Percentiles rank a stretch among this genome's conserved stretches.
Conservation (phyloP, 2,888 invertebrate genomes). For the Dysmachus trigonus region DNA sequence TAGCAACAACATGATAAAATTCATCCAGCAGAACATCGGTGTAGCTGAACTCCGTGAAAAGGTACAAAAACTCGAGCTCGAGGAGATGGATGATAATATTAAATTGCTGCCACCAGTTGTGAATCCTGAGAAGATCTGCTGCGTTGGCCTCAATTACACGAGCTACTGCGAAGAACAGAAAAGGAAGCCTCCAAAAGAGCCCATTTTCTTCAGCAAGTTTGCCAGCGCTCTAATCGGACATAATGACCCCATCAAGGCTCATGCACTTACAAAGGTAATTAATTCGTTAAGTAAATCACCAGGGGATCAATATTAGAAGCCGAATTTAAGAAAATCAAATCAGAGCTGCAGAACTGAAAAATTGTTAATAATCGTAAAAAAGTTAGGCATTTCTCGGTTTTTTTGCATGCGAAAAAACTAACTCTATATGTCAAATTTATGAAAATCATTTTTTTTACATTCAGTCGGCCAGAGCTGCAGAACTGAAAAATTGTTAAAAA, state of each 20-base stretch:
- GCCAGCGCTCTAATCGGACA: slow-evolving; percentile 81
- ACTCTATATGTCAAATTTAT: too few relatives aligned
- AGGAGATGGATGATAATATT: slow-evolving; percentile 52
- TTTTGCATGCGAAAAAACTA: too few relatives aligned
- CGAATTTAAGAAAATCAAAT: too few relatives aligned
- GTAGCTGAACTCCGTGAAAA: slow-evolving; percentile 59
- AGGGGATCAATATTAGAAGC: too few relatives aligned
- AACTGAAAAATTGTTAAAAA: too few relatives aligned
- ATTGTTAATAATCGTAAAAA: too few relatives aligned
- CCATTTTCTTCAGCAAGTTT: slow-evolving; percentile 90
- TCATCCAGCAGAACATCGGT: slow-evolving; percentile 63
- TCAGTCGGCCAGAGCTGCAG: too few relatives aligned
- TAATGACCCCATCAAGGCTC: slow-evolving; percentile 72
- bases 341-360: too few relatives aligned
- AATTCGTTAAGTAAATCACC: too few relatives aligned
- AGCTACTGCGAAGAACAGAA: slow-evolving; percentile 89
- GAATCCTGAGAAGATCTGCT: slow-evolving; percentile 84
- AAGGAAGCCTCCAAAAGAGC: slow-evolving; percentile 74
- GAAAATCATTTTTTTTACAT: too few relatives aligned
- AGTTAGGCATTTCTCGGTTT: too few relatives aligned
- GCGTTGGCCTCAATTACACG: slow-evolving; percentile 85
- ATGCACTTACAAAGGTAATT: slow-evolving; percentile 69
- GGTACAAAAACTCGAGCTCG: slow-evolving; percentile 48
- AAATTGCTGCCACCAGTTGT: slow-evolving; percentile 74
- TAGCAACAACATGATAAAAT: slow-evolving; percentile 62